Percentiles rank a stretch among this genome's conserved stretches.
These are phyloP conservation scores for Laticauda colubrina DNA, from an alignment of 2,113 vertebrate genomes.

Conservation along the genomic window DNA sequence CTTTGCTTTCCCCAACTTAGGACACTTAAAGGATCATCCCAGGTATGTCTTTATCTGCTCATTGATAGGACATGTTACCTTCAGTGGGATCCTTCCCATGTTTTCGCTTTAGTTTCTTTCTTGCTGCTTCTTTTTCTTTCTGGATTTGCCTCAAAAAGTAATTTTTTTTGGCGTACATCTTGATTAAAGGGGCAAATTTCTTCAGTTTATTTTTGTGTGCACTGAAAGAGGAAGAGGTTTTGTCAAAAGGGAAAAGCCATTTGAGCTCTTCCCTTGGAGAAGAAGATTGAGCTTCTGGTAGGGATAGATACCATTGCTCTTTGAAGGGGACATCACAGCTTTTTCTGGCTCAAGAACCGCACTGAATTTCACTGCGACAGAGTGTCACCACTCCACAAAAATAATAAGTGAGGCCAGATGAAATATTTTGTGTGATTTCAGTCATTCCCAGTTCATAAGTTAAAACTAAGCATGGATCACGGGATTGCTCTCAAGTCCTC, in stretches of 20 bases:
- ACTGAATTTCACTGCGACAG: too few relatives aligned
- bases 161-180: background rate
- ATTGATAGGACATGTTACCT: background rate
- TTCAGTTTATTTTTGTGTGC: background rate
- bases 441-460: background rate
- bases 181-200: background rate
- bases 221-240: background rate
- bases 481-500: background rate
- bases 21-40: background rate
- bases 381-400: background rate
- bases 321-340: background rate
- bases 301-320: background rate
- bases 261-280: background rate
- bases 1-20: background rate
- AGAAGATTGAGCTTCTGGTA: background rate
- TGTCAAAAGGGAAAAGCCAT: background rate
- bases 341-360: background rate
- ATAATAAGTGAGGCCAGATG: background rate
- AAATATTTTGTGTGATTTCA: background rate
- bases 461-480: background rate
- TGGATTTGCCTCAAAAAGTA: background rate
- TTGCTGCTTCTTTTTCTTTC: background rate
- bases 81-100: background rate
- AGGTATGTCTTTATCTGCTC: background rate
- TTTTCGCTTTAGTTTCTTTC: background rate